phyloP scores from a whole-genome alignment of 2,797 vertebrate species.

The Pogonophryne albipinna region DNA sequence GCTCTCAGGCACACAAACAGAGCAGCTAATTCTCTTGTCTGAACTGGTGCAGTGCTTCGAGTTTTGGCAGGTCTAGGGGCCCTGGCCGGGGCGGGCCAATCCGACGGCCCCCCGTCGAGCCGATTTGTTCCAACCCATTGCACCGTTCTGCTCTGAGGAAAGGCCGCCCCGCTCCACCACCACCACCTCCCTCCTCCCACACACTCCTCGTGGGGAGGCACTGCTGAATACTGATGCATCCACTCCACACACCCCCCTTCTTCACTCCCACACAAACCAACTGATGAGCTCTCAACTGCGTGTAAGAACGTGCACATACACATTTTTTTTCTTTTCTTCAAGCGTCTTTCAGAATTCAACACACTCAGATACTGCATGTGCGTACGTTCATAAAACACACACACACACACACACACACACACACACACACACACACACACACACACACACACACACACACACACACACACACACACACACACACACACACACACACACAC shows the following conservation, averaged over 20 bases:
- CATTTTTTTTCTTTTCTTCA: constrained; percentile 19
- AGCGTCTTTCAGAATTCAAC: constrained; percentile 21
- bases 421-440: constrained; percentile 10
- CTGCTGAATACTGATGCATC: constrained; percentile 82
- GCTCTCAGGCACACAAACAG: constrained; percentile 61
- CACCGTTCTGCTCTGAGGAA: constrained; percentile 74
- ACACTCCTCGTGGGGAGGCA: constrained; percentile 62
- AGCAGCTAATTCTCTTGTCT: constrained; percentile 75
- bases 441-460: constrained; percentile 19
- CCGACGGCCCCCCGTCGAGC: constrained; percentile 74
- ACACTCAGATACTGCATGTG: not conserved
- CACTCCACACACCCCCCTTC: constrained; percentile 27
- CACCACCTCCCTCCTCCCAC: constrained; percentile 67
- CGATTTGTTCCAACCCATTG: constrained; percentile 82
- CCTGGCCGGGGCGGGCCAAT: constrained; percentile 68
- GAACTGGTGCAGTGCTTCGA: constrained; percentile 54
- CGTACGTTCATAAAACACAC: too few species aligned
- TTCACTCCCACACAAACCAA: constrained; percentile 45
- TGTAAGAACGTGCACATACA: constrained; percentile 30
- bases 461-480: constrained; percentile 23
- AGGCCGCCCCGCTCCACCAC: constrained; percentile 49
- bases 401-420: constrained; percentile 8
- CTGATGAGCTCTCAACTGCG: constrained; percentile 13
- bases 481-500: constrained; percentile 23
- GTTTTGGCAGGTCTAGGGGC: constrained; percentile 73